Base-by-base conservation (phyloP, 2,113 vertebrate species). In the Bothrops jararaca region DNA sequence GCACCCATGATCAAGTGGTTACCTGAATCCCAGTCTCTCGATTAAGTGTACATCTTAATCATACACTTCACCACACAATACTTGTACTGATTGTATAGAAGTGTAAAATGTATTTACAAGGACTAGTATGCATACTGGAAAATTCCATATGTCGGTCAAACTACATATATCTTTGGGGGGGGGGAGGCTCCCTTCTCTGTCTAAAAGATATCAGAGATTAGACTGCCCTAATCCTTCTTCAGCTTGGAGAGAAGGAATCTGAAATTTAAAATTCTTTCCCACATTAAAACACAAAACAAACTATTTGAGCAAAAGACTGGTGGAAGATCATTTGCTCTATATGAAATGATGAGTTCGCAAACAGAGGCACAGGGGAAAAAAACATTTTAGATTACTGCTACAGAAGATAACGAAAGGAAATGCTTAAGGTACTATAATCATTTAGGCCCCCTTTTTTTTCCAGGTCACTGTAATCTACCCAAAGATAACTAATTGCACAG, bases 401-500 rank as follows among this genome's bases (percentile, higher is more conserved):
- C 91, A 96, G 94, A 92, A 96, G 97, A 97, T 97, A 97, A 96
- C 96, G 97, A 97, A 97, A 97, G 97, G 97, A 97, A 98, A 97
- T 97, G 95, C 96, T 97, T 97, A 97, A 98, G 97, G 97, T 98
- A 98, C 96, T 97, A 96, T 97, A 98, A 98, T 97, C 97, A 97
- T 97, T 98, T 96, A 98, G 97, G 94, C 95, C 52, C 34, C 95
- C 96, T 97, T 96, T 96, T 97, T 97, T 97, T 97, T 98, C 97
- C 97, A 98, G 98, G 98, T 98, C 97, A 97, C 97, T 97, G 97
- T 98, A 98, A 98, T 98, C 98, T 98, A 97, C 97, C 97, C 97
- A 97, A 98, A 97, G 98, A 98, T 98, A 98, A 98, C 98, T 98
- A 98, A 98, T 98, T 98, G 98, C 98, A 97, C 97, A 98, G 98